phyloP scores from a whole-genome alignment of 1,140 invertebrate species.

The Aphelenchoides fujianensis region DNA sequence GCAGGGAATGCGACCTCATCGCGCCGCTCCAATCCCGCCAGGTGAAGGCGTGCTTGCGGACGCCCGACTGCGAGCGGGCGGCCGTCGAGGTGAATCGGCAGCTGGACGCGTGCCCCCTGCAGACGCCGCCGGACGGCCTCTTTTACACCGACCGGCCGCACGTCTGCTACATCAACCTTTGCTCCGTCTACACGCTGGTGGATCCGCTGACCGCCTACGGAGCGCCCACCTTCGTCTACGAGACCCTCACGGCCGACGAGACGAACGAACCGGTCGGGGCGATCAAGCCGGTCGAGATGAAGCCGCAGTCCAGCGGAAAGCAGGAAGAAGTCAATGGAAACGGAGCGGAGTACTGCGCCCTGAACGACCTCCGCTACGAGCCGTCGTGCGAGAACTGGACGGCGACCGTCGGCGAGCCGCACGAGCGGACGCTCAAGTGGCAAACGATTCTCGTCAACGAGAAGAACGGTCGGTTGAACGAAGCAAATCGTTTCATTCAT shows the following conservation, averaged over 20 bases:
- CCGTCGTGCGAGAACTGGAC: constrained; percentile 30
- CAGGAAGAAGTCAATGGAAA: no score
- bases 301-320: no score
- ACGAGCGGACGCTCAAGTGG: constrained; percentile 20
- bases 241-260: no score
- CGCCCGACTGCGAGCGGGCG: constrained; percentile 16
- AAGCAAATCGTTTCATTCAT: neutral
- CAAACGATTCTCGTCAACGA: constrained; percentile 23
- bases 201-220: constrained; percentile 3
- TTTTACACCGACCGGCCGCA: constrained; percentile 32
- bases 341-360: constrained; percentile 10
- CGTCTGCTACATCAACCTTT: constrained; percentile 30
- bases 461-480: constrained; percentile 21
- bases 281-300: neutral
- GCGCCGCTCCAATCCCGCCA: constrained; percentile 24
- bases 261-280: constrained; percentile 13
- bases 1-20: constrained; percentile 22
- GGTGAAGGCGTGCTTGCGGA: constrained; percentile 26
- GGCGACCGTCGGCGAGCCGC: constrained; percentile 10
- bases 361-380: constrained; percentile 33
- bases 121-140: constrained; percentile 10
- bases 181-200: constrained; percentile 7
- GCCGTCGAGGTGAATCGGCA: constrained; percentile 23
- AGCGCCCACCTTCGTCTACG: constrained; percentile 24
- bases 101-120: constrained; percentile 26